Evolutionary conservation across 2,797 vertebrate species (phyloP).

Genomic region (Channa striata): DNA sequence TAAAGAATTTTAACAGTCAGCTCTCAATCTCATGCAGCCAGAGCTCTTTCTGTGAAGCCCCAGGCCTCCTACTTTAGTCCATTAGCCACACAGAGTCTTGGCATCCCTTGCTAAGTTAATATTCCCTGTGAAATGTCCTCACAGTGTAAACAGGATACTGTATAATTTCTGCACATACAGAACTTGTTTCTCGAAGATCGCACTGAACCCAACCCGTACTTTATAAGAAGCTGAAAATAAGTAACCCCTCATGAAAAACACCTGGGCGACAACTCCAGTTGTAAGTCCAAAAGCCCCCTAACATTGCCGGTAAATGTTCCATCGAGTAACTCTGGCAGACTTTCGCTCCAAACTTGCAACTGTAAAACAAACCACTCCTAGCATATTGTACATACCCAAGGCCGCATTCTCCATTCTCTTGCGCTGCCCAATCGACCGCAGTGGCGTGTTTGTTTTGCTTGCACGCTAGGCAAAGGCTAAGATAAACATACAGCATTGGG

Average conservation of each 20-base stretch:
- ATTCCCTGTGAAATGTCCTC: not conserved
- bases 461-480: constrained; percentile 46
- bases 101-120: not conserved
- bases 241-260: constrained; percentile 2
- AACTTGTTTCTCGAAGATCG: not conserved
- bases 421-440: constrained; percentile 46
- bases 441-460: constrained; percentile 69
- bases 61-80: not conserved
- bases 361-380: constrained; percentile 63
- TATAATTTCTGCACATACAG: not conserved
- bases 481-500: constrained; percentile 61
- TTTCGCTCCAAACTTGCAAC: constrained; percentile 35
- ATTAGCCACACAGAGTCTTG: not conserved
- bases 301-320: constrained; percentile 31
- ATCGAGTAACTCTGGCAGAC: constrained; percentile 1
- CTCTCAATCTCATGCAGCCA: not conserved
- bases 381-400: constrained; percentile 65
- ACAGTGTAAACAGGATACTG: not conserved
- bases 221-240: not conserved
- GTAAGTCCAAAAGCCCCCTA: not conserved
- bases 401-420: constrained; percentile 46
- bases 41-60: not conserved
- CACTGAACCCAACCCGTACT: not conserved
- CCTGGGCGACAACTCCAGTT: not conserved
- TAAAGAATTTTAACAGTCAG: not conserved